Base-by-base conservation (phyloP, 2,888 invertebrate species). In the Eilema depressum region DNA sequence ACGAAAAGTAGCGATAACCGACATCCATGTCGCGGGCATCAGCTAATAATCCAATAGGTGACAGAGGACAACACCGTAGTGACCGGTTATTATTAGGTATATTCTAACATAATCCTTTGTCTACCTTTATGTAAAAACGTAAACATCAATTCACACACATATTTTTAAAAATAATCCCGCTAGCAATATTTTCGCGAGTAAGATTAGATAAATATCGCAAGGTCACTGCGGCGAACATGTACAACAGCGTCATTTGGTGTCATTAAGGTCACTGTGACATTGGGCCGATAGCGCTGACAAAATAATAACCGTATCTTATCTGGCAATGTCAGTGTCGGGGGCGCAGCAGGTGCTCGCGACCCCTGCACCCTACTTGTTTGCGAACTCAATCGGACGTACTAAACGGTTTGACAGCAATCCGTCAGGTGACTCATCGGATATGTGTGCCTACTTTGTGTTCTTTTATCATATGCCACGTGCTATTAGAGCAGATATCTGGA, bases 221-320 rank as follows among this genome's bases (percentile, higher is more conserved):
- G 95, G 95, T 94, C 93, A 91, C 86, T 85, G 86, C 91, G 84
- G 78, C 76, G 81, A 89, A 89, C 90, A 91, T 89, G 90, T 89
- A 88, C 88, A 89, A 90, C 83, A 88, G 91, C 92, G 93, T 92
- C 92, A 93, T 92, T 93, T 89, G 88, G 90, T 92, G 95, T 93
- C 95, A 95, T 93, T 95, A 92, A 94, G 95, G 95, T 95, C 93
- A 94, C 91, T 94, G 92, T 95, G 95, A 95, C 95, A 94, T 95
- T 95, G 95, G 92, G 85, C 87, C 86, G 93, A 93, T 92, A 93
- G 88, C 91, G 86, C 88, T 92, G 92, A 92, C 95, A 93, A 94
- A 94, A 95, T 94, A 94, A 94, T 93, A 93, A 91, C 91, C 89
- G 88, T 93, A 94, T 94, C 94, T 95, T 95, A 95, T 95, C 95